Percentiles rank a stretch among this genome's conserved stretches.
Evolutionary conservation across 2,113 vertebrate genomes (phyloP).

Genomic region (Bambusicola thoracicus): DNA sequence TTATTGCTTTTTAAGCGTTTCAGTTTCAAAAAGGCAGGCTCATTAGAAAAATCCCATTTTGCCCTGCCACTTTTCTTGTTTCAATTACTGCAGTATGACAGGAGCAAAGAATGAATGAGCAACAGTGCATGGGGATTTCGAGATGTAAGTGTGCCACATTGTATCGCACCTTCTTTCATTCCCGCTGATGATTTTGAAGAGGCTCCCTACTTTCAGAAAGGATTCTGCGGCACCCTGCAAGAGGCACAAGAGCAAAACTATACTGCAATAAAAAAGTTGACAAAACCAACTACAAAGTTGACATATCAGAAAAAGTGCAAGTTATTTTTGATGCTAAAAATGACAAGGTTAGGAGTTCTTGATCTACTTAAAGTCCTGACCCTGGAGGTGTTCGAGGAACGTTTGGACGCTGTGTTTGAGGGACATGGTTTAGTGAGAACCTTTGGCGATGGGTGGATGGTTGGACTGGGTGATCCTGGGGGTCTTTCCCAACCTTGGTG

Average conservation of each 20-base stretch:
- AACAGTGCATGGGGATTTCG: not conserved
- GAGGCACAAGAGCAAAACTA: not conserved
- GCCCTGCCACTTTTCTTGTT: not conserved
- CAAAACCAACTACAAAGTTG: not conserved
- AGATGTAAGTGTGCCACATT: accelerated
- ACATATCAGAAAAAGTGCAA: not conserved
- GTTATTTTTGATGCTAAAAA: not conserved
- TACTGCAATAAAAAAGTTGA: not conserved
- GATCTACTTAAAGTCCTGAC: slow-evolving; percentile 22
- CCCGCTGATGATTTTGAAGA: not conserved
- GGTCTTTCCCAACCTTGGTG: no score
- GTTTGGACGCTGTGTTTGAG: no score
- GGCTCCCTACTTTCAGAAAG: not conserved
- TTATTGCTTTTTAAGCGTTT: not conserved
- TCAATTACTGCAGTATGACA: not conserved
- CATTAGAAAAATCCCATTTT: not conserved
- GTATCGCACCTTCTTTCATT: not conserved
- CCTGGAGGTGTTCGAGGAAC: no score
- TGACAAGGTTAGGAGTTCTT: not conserved
- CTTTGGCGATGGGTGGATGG: no score
- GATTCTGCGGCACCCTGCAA: not conserved
- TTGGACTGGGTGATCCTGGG: no score
- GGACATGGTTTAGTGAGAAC: no score
- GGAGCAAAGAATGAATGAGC: not conserved
- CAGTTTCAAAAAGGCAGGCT: not conserved